Evolutionary conservation across 2,797 vertebrate genomes (phyloP), one percentile per base, ranked within the genome.

Genomic region (Girardinus metallicus): DNA sequence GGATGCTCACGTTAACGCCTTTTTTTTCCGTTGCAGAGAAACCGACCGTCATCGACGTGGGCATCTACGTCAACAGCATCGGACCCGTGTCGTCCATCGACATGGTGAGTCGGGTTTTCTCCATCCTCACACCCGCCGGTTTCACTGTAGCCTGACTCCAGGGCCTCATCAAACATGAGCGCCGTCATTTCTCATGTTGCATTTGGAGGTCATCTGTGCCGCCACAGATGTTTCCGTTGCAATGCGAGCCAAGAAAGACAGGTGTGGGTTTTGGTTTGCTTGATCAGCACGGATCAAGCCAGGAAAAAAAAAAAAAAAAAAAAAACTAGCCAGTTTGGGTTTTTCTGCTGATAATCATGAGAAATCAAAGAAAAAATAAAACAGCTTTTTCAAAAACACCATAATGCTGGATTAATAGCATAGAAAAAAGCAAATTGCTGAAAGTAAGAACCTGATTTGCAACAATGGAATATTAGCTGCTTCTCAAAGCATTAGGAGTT

Each of bases 81-180:
- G 98, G 98, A 76, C 98, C 98, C 0, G 98, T 99, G 89, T 99
- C 98, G n/a, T 99, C 98, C 76, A 99, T 99, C 91, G 98, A 99
- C 88, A 99, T 99, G 98, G 98, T 99, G 95, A 98, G 98, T 96
- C 74, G 73, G 73, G 29, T 66, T 9, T 81, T 74, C 68, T 44
- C 9, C 39, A 44, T 29, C 39, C 57, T 36, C 74, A 73, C 71
- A 46, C 82, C 60, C 6, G 12, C 41, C 29, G 26, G 46, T 66
- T 72, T 70, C 46, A 73, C 75, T 31, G 44, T 39, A 73, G 76
- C 57, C 47, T 0, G 6, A 71, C 55, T 70, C 80, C 4, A 78
- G 9, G 76, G 57, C 46, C 44, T 85, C 84, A 77, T 78, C 82
- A 41, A 49, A 85, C 62, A 51, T 23, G 76, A 87, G 71, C 1